Evolutionary conservation across 2,888 invertebrate genomes (phyloP), one percentile per base, ranked within the genome.

Genomic region (Philhelius pedissequus): DNA sequence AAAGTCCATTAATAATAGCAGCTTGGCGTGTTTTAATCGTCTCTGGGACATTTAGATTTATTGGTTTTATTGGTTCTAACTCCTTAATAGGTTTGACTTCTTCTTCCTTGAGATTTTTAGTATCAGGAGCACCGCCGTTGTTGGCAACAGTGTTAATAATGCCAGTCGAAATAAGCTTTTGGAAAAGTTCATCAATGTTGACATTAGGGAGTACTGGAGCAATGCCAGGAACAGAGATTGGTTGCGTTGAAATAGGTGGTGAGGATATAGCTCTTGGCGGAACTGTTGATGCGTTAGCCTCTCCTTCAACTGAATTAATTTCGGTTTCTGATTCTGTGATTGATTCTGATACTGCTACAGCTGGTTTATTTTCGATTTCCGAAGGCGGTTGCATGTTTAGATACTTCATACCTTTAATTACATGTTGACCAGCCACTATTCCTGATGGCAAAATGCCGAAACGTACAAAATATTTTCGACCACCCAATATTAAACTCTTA

Each of bases 141-240:
- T 40, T 86, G 6, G 81, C 9, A 30, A 2, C 93, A 43, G 69
- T 86, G n/a, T 81, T 94, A 38, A 97, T 94, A 60, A 97, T 95
- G n/a, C 97, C 98, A 2, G 96, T 95, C 0, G 96, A 96, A 1
- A 98, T 95, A 7, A 98, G 92, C 90, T 97, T 96, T 83, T 96
- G 95, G 89, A 97, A 96, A 30, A 98, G 92, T 87, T 97, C 96
- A 82, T 94, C 95, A 25, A 98, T 95, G 88, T 97, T 96, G 3
- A 95, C 90, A 73, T 84, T 84, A 13, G 80, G 84, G n/a, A 80
- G 35, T 32, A 71, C 43, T 38, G 82, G 73, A 25, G 80, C 60
- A 35, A 84, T 80, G 13, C 84, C 80, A 3, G 84, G 80, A 25
- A 90, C 87, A 56, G 32, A 93, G 3, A 56, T 92, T 0, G 94